Evolutionary conservation across 2,888 invertebrate genomes (phyloP).

Genomic region (Stictocephala bisonia): DNA sequence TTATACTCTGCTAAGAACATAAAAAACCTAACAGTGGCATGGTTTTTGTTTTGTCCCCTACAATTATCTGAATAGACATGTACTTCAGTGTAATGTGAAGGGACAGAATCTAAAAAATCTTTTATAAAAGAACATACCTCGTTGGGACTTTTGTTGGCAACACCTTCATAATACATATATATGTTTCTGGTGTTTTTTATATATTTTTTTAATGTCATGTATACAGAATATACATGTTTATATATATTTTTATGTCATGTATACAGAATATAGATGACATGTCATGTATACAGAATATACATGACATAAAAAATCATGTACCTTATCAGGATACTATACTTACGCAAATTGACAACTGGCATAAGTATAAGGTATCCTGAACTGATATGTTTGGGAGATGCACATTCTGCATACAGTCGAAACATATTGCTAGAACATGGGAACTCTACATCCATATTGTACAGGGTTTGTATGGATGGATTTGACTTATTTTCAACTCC

Average conservation of each 20-base stretch:
- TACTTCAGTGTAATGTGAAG: background rate
- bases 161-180: conserved; percentile 23
- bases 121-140: background rate
- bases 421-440: background rate
- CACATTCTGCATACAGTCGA: conserved; percentile 5
- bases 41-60: too few species aligned
- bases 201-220: conserved; percentile 2
- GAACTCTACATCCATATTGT: too few species aligned
- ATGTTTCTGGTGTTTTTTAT: too few species aligned
- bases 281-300: too few species aligned
- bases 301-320: too few species aligned
- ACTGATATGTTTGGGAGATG: background rate
- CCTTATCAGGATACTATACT: too few species aligned
- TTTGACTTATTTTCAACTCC: background rate
- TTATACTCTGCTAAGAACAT: too few species aligned
- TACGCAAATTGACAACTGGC: background rate
- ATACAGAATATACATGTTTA: conserved; percentile 7
- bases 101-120: background rate
- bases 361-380: conserved; percentile 7
- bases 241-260: too few species aligned
- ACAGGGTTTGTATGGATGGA: too few species aligned
- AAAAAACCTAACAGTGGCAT: too few species aligned
- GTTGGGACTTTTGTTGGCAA: conserved; percentile 17
- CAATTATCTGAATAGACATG: conserved; percentile 12
- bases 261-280: too few species aligned